Conservation (phyloP, 2,797 vertebrate genomes). For the Molossus alvarezi region DNA sequence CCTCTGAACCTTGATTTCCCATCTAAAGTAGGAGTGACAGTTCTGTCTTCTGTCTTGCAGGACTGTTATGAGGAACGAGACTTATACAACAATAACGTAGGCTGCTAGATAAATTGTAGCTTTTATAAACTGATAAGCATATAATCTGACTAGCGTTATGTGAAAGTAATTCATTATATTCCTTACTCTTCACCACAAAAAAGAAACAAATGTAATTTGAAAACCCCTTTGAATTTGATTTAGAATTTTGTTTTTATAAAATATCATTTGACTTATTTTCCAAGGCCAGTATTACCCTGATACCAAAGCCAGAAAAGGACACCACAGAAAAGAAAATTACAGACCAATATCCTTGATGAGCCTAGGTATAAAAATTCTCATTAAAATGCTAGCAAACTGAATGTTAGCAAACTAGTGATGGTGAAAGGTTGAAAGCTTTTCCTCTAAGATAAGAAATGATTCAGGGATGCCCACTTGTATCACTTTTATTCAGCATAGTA, state of each 20-base stretch:
- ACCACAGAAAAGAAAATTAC: not conserved
- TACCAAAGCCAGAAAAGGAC: not conserved
- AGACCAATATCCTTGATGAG: not conserved
- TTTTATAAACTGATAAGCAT: conserved; percentile 6
- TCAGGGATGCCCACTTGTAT: not conserved
- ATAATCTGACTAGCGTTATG: not conserved
- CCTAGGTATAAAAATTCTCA: not conserved
- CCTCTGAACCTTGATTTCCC: not conserved
- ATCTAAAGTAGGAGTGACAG: not conserved
- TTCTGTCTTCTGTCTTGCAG: not conserved
- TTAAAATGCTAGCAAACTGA: not conserved
- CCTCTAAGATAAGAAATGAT: not conserved
- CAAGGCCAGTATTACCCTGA: not conserved
- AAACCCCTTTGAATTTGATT: conserved; percentile 42
- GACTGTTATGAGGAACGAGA: not conserved
- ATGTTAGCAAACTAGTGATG: not conserved
- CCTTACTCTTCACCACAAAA: not conserved
- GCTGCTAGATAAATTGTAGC: not conserved
- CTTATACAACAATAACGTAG: not conserved
- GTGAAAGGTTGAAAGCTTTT: not conserved
- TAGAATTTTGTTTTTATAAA: conserved; percentile 1
- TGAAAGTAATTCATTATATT: not conserved
- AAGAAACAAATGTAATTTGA: conserved; percentile 40
- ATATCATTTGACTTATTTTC: not conserved
- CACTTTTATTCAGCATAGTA: not conserved